A percentile compares a stretch with the other conserved stretches of the same genome.
phyloP scores from a whole-genome alignment of 64 coral and sea anemone genomes.

The Porites lutea region DNA sequence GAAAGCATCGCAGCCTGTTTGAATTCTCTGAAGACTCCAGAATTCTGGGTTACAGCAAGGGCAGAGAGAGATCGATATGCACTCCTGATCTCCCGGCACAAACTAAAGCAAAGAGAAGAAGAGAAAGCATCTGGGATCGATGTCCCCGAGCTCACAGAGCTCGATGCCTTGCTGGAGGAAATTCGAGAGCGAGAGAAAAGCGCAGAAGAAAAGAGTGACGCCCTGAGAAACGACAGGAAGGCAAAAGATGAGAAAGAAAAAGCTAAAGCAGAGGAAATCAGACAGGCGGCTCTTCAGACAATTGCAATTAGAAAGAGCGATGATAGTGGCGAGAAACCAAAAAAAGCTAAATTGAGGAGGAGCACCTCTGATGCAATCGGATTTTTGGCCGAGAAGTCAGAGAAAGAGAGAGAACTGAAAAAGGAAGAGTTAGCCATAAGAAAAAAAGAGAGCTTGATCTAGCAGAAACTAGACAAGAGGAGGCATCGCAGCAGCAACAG shows the following conservation, averaged over 20 bases:
- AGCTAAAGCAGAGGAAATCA: conserved; percentile 60
- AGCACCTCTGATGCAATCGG: conserved; percentile 59
- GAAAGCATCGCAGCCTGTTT: conserved; percentile 52
- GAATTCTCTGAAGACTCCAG: conserved; percentile 41
- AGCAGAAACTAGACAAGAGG: conserved; percentile 61
- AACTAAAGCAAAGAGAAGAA: too few relatives aligned
- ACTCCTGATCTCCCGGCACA: background rate
- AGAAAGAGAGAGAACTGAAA: conserved; percentile 56
- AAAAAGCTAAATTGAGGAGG: conserved; percentile 45
- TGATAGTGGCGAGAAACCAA: conserved; percentile 61
- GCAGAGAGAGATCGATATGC: conserved; percentile 50
- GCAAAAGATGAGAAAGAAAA: conserved; percentile 66
- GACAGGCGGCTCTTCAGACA: conserved; percentile 50
- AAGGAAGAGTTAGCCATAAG: conserved; percentile 56
- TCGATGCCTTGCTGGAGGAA: too few relatives aligned
- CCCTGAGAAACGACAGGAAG: conserved; percentile 56
- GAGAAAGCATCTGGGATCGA: too few relatives aligned
- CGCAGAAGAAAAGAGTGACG: conserved; percentile 61
- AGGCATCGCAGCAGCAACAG: conserved; percentile 52
- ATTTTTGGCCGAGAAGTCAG: conserved; percentile 57
- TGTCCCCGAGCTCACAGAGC: too few relatives aligned
- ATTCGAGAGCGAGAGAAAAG: conserved; percentile 38
- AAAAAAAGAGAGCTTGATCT: conserved; percentile 66
- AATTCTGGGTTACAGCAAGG: conserved; percentile 57
- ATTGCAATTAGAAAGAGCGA: conserved; percentile 51